Base-by-base conservation (phyloP, 2,888 invertebrate species). In the Temnothorax unifasciatus region DNA sequence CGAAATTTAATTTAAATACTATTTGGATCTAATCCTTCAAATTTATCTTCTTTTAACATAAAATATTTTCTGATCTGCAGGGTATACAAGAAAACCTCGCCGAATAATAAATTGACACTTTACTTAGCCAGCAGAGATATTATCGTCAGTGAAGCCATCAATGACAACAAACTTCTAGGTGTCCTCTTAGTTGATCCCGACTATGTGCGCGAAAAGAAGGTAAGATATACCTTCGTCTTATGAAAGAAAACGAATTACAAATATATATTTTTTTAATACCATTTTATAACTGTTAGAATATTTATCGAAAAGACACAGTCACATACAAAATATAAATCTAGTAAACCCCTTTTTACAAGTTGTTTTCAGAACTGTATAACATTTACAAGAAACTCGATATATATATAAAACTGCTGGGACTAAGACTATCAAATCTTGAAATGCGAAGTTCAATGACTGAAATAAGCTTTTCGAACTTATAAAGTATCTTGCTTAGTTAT, bases 101-200 rank as follows among this genome's bases (percentile, higher is more conserved):
- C 97, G 1, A 98, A 98, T 95, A 97, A 97, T 95, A 97, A 98
- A 93, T 95, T 98, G 89, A 98, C 98, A 0, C 95, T 98, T 85
- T 98, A 98, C 94, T 95, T 98, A 92, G 97, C 97, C 52, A 97
- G 97, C 8, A 96, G 98, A 47, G 98, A 98, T 95, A 96, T 98
- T 89, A 96, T 97, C 18, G 97, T 98, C 75, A 97, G 97, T 86
- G 97, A 97, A 88, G 97, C 96, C 84, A 95, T 96, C 94, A 97
- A 98, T 89, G 97, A 98, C 94, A 96, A 98, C 94, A 96, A 96
- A 89, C 96, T 98, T 85, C 98, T 98, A 94, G 99, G 99, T 38
- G 99, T 99, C 50, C 96, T 99, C 3, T 96, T 98, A 89, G 97
- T 99, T 57, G 99, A 99, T 93, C 98, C 98, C 0, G 99, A 99